phyloP scores from a whole-genome alignment of 2,113 vertebrate species.

The Phainopepla nitens region DNA sequence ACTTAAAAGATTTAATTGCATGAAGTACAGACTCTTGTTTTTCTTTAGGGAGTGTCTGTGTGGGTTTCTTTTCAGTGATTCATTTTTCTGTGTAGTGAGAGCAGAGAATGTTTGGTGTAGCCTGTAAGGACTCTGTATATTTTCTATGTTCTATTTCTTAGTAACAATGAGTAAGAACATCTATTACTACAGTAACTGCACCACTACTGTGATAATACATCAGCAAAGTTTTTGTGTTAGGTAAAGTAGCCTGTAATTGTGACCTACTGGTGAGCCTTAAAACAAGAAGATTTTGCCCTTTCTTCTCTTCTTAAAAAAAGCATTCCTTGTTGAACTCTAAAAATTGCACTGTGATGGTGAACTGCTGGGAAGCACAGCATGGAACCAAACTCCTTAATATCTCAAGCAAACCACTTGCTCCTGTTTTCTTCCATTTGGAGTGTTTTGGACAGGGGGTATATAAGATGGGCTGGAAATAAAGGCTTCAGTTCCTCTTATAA shows the following conservation, averaged over 20 bases:
- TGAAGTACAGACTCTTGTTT: not conserved
- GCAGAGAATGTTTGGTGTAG: not conserved
- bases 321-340: not conserved
- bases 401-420: not conserved
- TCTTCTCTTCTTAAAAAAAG: not conserved
- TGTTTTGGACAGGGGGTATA: accelerated
- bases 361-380: not conserved
- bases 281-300: not conserved
- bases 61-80: not conserved
- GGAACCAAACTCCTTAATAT: not conserved
- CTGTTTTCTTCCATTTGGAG: not conserved
- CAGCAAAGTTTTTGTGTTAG: not conserved
- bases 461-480: not conserved
- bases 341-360: not conserved
- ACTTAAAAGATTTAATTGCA: not conserved
- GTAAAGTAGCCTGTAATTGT: not conserved
- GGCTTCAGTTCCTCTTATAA: not conserved
- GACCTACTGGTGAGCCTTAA: not conserved
- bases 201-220: not conserved
- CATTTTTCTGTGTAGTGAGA: not conserved
- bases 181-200: not conserved
- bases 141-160: not conserved
- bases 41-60: not conserved
- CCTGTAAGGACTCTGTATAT: not conserved
- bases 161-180: not conserved